These are phyloP conservation scores for Anticlea derivata DNA, from an alignment of 2,888 invertebrate genomes.

Conservation along the genomic window DNA sequence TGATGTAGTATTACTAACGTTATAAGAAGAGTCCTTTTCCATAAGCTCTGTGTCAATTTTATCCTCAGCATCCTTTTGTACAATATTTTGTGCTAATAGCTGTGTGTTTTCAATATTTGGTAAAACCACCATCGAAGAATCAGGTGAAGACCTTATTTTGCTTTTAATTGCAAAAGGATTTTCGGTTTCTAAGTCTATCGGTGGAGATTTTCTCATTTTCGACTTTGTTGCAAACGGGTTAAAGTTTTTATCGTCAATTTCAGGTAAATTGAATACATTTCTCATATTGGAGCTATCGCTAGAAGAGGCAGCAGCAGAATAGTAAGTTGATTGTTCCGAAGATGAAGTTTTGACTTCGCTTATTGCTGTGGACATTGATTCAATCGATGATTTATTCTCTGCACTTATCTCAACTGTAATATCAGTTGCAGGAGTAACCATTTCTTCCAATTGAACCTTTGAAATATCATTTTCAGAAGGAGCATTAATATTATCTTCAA, in stretches of 20 bases:
- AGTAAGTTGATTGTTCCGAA: conserved; percentile 58
- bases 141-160: conserved; percentile 38
- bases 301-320: conserved; percentile 52
- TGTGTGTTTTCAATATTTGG: conserved; percentile 18
- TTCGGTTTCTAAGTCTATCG: conserved; percentile 35
- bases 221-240: conserved; percentile 66
- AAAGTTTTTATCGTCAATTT: conserved; percentile 65
- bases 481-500: conserved; percentile 2
- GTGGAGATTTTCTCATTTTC: conserved; percentile 56
- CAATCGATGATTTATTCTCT: conserved; percentile 22
- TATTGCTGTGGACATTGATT: conserved; percentile 13
- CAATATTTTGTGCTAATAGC: conserved; percentile 3
- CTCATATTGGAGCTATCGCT: conserved; percentile 48
- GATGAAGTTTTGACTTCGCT: conserved; percentile 50
- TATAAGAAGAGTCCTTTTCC: conserved; percentile 47
- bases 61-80: conserved; percentile 25
- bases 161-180: conserved; percentile 42
- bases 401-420: conserved; percentile 4
- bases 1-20: conserved; percentile 47
- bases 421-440: not conserved
- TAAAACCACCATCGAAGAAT: conserved; percentile 28
- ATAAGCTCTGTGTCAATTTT: conserved; percentile 44
- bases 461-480: not conserved
- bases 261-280: conserved; percentile 71
- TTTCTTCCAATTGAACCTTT: not conserved